A percentile compares a stretch with the other conserved stretches of the same genome.
These are phyloP conservation scores for Mionectes macconnelli DNA, from an alignment of 2,113 vertebrate genomes.

Conservation along the genomic window DNA sequence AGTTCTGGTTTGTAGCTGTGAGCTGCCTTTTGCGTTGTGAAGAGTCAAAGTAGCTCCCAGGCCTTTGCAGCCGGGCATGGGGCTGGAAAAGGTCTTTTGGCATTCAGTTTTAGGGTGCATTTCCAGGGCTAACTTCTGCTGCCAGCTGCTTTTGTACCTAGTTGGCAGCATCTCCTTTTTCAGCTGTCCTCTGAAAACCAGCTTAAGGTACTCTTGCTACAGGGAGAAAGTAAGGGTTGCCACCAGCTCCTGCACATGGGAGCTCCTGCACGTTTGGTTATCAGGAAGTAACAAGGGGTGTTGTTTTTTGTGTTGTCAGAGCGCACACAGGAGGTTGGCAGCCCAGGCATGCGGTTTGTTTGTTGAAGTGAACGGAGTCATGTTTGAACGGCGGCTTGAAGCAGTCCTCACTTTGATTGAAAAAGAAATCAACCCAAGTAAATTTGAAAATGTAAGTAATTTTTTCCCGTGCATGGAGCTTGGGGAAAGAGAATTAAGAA, in stretches of 20 bases:
- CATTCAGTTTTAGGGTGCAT: not conserved
- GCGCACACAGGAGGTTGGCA: conserved; percentile 82
- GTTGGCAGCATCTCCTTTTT: not conserved
- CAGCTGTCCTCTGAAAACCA: not conserved
- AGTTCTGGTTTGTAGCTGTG: not conserved
- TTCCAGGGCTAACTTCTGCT: not conserved
- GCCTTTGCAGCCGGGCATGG: not conserved
- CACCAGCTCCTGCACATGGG: not conserved
- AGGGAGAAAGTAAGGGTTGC: not conserved
- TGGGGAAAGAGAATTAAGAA: not conserved
- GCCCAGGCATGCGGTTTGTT: conserved; percentile 89
- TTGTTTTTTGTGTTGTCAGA: conserved; percentile 64
- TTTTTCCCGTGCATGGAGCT: not conserved
- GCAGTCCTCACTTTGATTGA: conserved; percentile 84
- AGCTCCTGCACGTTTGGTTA: not conserved
- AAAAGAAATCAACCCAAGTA: conserved; percentile 81
- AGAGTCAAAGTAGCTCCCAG: not conserved
- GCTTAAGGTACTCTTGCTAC: not conserved
- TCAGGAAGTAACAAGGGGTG: not conserved
- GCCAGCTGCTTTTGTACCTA: not conserved
- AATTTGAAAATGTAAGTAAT: conserved; percentile 84
- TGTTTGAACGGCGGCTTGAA: conserved; percentile 81
- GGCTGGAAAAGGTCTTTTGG: not conserved
- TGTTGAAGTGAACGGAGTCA: conserved; percentile 85
- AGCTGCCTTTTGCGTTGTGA: not conserved